Conservation (phyloP, 2,797 vertebrate genomes). For the Acanthornis magna region DNA sequence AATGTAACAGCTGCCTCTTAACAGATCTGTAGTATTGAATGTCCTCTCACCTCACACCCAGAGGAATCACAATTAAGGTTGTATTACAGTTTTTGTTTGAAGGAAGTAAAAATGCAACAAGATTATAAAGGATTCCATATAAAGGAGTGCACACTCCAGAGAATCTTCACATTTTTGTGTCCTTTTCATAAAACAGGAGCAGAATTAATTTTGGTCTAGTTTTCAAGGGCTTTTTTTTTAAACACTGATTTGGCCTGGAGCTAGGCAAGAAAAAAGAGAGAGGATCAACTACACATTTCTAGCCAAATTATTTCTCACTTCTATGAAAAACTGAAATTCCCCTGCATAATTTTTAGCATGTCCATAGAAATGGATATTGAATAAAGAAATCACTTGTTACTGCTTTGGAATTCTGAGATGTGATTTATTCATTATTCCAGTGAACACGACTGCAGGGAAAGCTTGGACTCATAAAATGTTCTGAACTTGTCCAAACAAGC, state of each 20-base stretch:
- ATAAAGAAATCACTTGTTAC: background rate
- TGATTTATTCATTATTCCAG: background rate
- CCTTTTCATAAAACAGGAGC: background rate
- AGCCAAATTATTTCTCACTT: background rate
- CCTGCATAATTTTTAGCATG: background rate
- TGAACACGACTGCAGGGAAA: background rate
- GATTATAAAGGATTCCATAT: background rate
- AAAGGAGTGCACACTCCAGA: background rate
- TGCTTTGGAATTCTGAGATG: background rate
- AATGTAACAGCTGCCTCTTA: conserved; percentile 13
- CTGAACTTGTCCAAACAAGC: background rate
- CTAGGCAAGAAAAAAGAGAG: background rate
- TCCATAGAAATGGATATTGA: background rate
- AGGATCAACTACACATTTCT: background rate
- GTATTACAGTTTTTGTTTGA: background rate
- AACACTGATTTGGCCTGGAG: background rate
- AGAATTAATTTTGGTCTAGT: background rate
- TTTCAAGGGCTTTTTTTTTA: background rate
- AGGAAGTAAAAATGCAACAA: background rate
- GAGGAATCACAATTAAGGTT: background rate
- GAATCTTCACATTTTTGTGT: background rate
- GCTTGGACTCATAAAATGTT: background rate
- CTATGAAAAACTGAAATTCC: background rate
- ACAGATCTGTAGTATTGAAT: background rate
- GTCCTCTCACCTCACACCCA: background rate